Conservation (phyloP, 2,113 vertebrate genomes). For the crab-eating macaque (Macaca fascicularis) region T2T-MFA8v1.1 NC_088380.1:70393501-70394000, state of each 20-base stretch:
- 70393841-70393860: conserved; percentile 50
- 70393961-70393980: conserved; percentile 67
- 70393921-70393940: conserved; percentile 58
- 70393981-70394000: conserved; percentile 65
- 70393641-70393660: not conserved
- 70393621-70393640: not conserved
- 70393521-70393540: not conserved
- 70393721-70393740: not conserved
- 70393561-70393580: conserved; percentile 21
- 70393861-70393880: conserved; percentile 41
- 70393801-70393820: conserved; percentile 63
- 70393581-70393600: not conserved
- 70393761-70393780: conserved; percentile 63
- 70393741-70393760: conserved; percentile 58
- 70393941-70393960: conserved; percentile 67
- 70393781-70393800: conserved; percentile 56
- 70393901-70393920: conserved; percentile 39
- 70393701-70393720: conserved; percentile 51
- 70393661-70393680: not conserved
- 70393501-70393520: not conserved
- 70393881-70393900: conserved; percentile 42
- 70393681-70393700: not conserved
- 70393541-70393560: not conserved
- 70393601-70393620: not conserved
- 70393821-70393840: conserved; percentile 59